A percentile compares a stretch with the other conserved stretches of the same genome.
Conservation (phyloP, 2,888 invertebrate species). For the Fissipunctia ypsillon region DNA sequence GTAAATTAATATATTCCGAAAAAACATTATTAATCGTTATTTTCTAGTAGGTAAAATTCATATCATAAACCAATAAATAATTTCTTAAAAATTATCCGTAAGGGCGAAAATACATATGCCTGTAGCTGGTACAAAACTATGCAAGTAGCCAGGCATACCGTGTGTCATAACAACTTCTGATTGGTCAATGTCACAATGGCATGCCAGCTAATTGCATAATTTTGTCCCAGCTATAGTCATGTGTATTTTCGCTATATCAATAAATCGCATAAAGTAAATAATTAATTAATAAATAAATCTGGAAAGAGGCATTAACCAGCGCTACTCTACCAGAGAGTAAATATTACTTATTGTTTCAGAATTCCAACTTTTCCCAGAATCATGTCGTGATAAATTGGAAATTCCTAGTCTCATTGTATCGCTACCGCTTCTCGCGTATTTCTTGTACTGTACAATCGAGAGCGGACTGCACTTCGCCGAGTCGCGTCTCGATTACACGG, state of each 20-base stretch:
- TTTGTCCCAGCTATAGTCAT: no score
- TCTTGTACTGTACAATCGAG: slow-evolving; percentile 14
- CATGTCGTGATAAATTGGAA: neutral
- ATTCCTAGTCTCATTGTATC: neutral
- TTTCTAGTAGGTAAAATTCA: neutral
- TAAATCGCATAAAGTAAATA: neutral
- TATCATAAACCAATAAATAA: neutral
- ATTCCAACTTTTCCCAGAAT: slow-evolving; percentile 10
- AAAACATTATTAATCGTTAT: neutral
- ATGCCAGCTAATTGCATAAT: no score
- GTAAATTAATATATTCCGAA: neutral
- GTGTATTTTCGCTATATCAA: no score
- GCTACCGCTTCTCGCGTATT: slow-evolving; percentile 21
- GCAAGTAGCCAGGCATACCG: no score
- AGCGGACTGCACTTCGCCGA: slow-evolving; percentile 33
- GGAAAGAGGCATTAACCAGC: neutral
- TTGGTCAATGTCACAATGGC: no score
- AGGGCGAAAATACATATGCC: no score
- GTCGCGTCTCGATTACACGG: slow-evolving; percentile 20
- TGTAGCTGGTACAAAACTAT: no score
- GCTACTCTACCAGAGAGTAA: neutral
- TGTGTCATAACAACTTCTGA: no score
- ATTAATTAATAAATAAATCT: neutral
- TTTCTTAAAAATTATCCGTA: neutral
- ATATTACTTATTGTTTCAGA: neutral